A percentile compares a stretch with the other conserved stretches of the same genome.
Conservation (phyloP, 2,113 vertebrate species). For the human (Homo sapiens) region GRCh38 chr18:58277001-58277500, state of each 20-base stretch:
- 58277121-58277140: background rate
- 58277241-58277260: background rate
- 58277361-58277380: background rate
- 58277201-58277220: background rate
- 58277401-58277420: background rate
- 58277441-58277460: background rate
- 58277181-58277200: background rate
- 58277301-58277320: background rate
- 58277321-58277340: background rate
- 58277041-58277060: background rate
- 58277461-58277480: background rate
- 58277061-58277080: background rate
- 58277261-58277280: background rate
- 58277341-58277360: background rate
- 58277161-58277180: background rate
- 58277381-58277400: rapidly evolving
- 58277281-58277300: background rate
- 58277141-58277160: background rate
- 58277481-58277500: background rate
- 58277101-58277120: background rate
- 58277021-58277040: background rate
- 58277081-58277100: background rate
- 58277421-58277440: background rate
- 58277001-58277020: background rate
- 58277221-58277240: background rate